Conservation (phyloP, 2,113 vertebrate genomes). For the Sigmodon hispidus region DNA sequence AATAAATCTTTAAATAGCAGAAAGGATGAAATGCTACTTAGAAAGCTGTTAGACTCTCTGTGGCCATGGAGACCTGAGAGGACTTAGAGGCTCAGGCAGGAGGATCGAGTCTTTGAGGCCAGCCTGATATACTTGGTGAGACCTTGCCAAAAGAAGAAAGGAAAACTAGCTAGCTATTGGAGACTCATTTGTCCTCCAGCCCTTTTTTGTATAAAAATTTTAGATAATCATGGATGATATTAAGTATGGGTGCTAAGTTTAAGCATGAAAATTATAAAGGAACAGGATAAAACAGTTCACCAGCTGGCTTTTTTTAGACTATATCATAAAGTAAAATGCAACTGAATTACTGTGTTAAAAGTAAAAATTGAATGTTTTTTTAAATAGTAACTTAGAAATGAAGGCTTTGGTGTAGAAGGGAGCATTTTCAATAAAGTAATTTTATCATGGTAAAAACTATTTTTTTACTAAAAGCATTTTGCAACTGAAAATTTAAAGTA, state of each 20-base stretch:
- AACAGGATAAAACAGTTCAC: conserved; percentile 36
- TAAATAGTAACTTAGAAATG: conserved; percentile 43
- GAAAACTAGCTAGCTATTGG: background rate
- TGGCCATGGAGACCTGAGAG: background rate
- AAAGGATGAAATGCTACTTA: conserved; percentile 13
- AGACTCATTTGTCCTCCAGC: background rate
- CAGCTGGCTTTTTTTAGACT: conserved; percentile 31
- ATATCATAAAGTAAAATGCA: background rate
- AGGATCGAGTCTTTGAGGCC: background rate
- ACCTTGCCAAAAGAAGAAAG: background rate
- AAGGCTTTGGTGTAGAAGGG: conserved; percentile 23
- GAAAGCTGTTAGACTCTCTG: conserved; percentile 9
- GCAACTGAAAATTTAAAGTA: conserved; percentile 63
- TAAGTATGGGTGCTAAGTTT: conserved; percentile 56
- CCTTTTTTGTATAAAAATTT: background rate
- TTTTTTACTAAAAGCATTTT: conserved; percentile 47
- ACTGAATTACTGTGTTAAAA: conserved; percentile 29
- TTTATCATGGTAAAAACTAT: conserved; percentile 60
- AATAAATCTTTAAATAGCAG: background rate
- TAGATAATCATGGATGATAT: conserved; percentile 33
- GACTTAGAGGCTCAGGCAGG: background rate
- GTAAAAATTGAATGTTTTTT: conserved; percentile 44
- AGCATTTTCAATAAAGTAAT: conserved; percentile 67
- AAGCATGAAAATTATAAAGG: conserved; percentile 47
- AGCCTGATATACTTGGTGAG: background rate